Conservation (phyloP, 2,113 vertebrate species). For the Zapus hudsonius region DNA sequence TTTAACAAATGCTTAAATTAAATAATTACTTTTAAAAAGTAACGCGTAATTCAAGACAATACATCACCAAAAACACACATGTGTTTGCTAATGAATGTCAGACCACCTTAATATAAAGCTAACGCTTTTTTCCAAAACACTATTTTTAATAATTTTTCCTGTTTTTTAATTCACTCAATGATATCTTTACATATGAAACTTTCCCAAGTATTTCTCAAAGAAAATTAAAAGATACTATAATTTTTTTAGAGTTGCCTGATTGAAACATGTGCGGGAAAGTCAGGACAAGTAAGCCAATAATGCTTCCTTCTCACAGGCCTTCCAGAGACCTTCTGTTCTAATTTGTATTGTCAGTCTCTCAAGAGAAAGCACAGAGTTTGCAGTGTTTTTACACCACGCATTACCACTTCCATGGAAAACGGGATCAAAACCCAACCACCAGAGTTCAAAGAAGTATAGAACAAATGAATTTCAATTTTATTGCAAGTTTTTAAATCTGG, state of each 20-base stretch:
- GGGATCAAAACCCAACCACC: slow-evolving; percentile 56
- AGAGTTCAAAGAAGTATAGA: slow-evolving; percentile 62
- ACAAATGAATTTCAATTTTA: slow-evolving; percentile 51
- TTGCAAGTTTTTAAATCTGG: slow-evolving; percentile 70
- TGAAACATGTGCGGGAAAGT: background rate
- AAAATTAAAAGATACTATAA: background rate
- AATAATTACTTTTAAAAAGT: background rate
- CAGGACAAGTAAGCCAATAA: background rate
- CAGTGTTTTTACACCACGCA: background rate
- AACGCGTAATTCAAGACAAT: background rate
- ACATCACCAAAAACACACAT: background rate
- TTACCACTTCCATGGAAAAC: slow-evolving; percentile 71
- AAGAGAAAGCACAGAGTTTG: background rate
- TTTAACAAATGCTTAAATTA: background rate
- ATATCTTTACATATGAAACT: background rate
- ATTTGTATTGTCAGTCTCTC: background rate
- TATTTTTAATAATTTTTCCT: background rate
- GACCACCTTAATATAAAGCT: background rate
- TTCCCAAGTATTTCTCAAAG: background rate
- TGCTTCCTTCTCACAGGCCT: background rate
- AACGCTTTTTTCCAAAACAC: background rate
- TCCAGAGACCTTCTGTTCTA: background rate
- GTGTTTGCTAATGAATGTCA: background rate
- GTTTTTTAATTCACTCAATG: background rate
- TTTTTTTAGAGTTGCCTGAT: background rate